Conservation (phyloP, 1,140 invertebrate species). For the Drosophila simulans region DNA sequence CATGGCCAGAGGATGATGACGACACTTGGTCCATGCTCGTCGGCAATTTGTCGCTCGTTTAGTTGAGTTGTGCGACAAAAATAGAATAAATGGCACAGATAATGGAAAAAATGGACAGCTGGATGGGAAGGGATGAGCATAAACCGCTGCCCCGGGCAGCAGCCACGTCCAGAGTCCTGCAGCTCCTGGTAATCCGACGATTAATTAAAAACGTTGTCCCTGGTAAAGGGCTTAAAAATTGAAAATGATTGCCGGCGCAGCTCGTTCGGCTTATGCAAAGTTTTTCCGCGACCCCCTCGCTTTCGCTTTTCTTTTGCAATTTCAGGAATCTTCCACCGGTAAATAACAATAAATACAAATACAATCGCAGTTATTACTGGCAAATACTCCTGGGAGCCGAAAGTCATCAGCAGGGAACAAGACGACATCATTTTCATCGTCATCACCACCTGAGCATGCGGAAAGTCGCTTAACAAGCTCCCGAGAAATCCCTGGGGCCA, state of each 20-base stretch:
- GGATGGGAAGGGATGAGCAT: conserved; percentile 38
- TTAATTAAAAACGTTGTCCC: conserved; percentile 81
- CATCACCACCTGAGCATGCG: conserved; percentile 60
- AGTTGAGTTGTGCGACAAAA: conserved; percentile 80
- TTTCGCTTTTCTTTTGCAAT: conserved; percentile 38
- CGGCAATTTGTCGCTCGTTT: conserved; percentile 82
- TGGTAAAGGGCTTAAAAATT: conserved; percentile 78
- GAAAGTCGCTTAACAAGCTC: conserved; percentile 66
- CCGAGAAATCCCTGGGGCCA: conserved; percentile 61
- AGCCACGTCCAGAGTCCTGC: conserved; percentile 47
- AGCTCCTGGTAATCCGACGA: conserved; percentile 72
- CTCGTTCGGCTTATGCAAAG: conserved; percentile 62
- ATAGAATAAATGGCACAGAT: conserved; percentile 79
- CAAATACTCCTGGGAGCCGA: conserved; percentile 57
- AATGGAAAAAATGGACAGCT: conserved; percentile 80
- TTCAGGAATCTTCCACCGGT: conserved; percentile 57
- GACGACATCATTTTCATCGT: conserved; percentile 34
- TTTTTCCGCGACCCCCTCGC: conserved; percentile 16
- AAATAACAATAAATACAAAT: conserved; percentile 76
- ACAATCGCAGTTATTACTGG: conserved; percentile 76
- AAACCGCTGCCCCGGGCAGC: conserved; percentile 58
- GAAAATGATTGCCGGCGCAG: conserved; percentile 73
- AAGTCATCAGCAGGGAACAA: conserved; percentile 59
- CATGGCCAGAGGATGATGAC: conserved; percentile 21
- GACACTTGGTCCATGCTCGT: conserved; percentile 34